phyloP scores from a whole-genome alignment of 2,888 invertebrate genomes.

The Dicycla oo region DNA sequence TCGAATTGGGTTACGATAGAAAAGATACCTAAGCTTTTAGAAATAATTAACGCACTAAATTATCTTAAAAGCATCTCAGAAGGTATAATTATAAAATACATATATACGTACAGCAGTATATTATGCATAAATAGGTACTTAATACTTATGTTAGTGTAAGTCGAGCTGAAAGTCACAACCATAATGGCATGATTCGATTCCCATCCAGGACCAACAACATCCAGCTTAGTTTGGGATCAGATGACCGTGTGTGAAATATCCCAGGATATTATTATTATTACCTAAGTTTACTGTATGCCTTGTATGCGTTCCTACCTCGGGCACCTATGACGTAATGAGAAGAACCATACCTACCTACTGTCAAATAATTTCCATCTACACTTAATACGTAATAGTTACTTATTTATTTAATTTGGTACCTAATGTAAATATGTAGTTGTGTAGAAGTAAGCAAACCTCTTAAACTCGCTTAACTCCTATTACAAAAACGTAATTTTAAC shows the following conservation, averaged over 20 bases:
- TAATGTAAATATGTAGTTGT: neutral
- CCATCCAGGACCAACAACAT: too few species aligned
- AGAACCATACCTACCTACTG: neutral
- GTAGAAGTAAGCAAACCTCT: constrained; percentile 21
- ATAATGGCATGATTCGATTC: too few species aligned
- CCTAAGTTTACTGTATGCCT: too few species aligned
- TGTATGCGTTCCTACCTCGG: neutral
- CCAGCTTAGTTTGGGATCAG: too few species aligned
- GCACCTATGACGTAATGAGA: neutral
- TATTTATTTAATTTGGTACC: neutral
- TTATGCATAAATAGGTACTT: neutral
- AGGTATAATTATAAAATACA: neutral
- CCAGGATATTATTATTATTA: too few species aligned
- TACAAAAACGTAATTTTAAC: constrained; percentile 48
- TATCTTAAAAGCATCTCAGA: neutral
- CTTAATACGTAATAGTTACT: neutral
- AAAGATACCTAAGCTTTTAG: neutral
- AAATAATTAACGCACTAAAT: too few species aligned
- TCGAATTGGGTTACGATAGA: neutral
- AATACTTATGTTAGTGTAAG: neutral
- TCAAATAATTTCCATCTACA: neutral
- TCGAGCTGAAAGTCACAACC: neutral
- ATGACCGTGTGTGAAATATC: too few species aligned
- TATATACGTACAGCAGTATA: neutral
- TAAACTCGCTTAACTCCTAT: constrained; percentile 52